Evolutionary conservation across 2,797 vertebrate genomes (phyloP), one percentile per base, ranked within the genome.

Genomic region (Naso thynnoides): DNA sequence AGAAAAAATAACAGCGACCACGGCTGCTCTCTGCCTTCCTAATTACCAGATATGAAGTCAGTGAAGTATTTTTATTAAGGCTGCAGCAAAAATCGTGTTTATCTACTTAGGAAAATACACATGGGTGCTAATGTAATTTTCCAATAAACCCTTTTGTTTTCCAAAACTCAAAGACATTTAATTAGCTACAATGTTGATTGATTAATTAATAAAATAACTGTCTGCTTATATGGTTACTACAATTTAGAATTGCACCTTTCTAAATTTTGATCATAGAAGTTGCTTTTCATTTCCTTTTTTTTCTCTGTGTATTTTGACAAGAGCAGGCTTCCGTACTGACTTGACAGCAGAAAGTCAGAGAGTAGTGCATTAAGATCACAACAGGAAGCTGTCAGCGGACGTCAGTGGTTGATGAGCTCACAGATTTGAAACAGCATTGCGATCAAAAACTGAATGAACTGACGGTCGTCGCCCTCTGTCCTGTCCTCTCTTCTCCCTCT

Each of bases 401-500:
- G n/a, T 4, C 4, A 10, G 1, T 9, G 31, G 23, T 26, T 19
- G 8, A 56, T 14, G 14, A 72, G 29, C n/a, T 18, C 6, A 27
- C 47, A 39, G 33, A 19, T 63, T 15, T 39, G 11, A 39, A 18
- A 29, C 4, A 18, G 18, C 7, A 0, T 5, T 1, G 18, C 19
- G n/a, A 41, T 31, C 2, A 14, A 14, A 21, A 59, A 19, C 4
- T 21, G 3, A 39, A 33, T 48, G 4, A 65, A 13, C 10, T 18
- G 5, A 1, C 14, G 3, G 36, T 33, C 14, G 13, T 2, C 18
- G 1, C 15, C 2, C 7, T 29, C 16, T 45, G 15, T 56, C 5
- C 15, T 57, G 8, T 29, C 47, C 13, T 61, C 1, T 70, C 5
- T 65, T 70, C 5, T 65, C 26, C 63, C 18, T 36, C 49, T 56